These are phyloP conservation scores for Eledona agricola DNA, from an alignment of 2,888 invertebrate genomes.

Conservation along the genomic window DNA sequence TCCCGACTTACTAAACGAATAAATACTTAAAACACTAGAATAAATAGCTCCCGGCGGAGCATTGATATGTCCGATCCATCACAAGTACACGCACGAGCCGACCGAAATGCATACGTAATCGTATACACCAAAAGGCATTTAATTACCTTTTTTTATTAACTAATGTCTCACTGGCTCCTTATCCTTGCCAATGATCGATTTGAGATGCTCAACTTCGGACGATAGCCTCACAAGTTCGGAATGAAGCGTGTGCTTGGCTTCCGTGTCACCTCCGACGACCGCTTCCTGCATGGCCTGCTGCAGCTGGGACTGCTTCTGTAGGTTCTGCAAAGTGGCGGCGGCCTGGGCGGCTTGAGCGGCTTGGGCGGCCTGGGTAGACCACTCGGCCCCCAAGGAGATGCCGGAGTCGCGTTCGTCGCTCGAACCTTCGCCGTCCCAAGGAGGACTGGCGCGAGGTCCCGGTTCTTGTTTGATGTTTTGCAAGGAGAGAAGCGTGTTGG, in stretches of 20 bases:
- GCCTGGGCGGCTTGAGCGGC: constrained; percentile 44
- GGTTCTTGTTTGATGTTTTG: constrained; percentile 90
- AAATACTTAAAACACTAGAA: constrained; percentile 55
- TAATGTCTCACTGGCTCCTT: constrained; percentile 46
- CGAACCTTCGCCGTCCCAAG: constrained; percentile 89
- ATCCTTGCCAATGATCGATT: constrained; percentile 76
- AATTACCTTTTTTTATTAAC: too few relatives aligned
- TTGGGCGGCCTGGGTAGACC: constrained; percentile 60
- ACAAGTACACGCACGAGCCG: constrained; percentile 44
- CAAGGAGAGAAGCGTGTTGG: constrained; percentile 79
- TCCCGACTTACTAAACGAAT: constrained; percentile 49
- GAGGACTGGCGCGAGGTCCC: constrained; percentile 79
- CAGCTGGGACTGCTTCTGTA: constrained; percentile 58
- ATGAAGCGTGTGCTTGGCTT: constrained; percentile 79
- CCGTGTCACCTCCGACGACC: constrained; percentile 53
- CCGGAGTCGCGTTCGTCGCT: constrained; percentile 92
- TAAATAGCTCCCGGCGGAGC: constrained; percentile 54
- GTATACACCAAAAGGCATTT: too few relatives aligned
- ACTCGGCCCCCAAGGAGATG: constrained; percentile 82
- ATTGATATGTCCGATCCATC: constrained; percentile 56
- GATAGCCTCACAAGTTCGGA: constrained; percentile 88
- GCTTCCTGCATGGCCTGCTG: constrained; percentile 54
- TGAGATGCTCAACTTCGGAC: constrained; percentile 89
- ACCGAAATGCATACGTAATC: too few relatives aligned
- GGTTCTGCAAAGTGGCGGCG: constrained; percentile 57